A percentile compares a stretch with the other conserved stretches of the same genome.
phyloP scores from a whole-genome alignment of 2,888 invertebrate genomes.

The Griposia aprilina region DNA sequence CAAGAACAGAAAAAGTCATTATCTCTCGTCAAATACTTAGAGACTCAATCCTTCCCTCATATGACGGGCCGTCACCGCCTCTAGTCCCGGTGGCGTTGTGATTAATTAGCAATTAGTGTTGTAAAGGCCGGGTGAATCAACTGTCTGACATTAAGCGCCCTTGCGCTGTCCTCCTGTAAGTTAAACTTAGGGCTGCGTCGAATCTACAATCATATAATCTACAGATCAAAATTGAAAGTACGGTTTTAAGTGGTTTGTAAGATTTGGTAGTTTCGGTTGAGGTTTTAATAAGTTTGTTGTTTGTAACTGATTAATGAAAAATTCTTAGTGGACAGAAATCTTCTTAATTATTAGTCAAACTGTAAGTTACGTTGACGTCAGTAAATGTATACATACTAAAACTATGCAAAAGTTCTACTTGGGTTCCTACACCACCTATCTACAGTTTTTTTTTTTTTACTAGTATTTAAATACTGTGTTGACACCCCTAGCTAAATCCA shows the following conservation, averaged over 20 bases:
- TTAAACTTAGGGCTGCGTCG: conserved; percentile 64
- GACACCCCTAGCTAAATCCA: conserved; percentile 49
- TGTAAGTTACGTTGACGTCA: not conserved
- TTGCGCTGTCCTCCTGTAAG: conserved; percentile 73
- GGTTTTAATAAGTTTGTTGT: conserved; percentile 3
- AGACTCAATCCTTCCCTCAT: conserved; percentile 44
- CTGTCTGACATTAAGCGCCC: conserved; percentile 86
- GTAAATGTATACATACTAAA: not conserved
- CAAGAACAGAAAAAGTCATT: conserved; percentile 29
- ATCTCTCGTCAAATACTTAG: conserved; percentile 30
- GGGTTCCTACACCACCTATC: not conserved
- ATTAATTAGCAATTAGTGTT: conserved; percentile 81
- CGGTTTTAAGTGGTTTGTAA: not conserved
- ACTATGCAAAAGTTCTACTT: too few species aligned
- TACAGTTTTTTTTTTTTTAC: not conserved
- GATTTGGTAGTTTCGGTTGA: not conserved
- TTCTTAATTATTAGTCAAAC: not conserved
- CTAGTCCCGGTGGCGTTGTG: conserved; percentile 66
- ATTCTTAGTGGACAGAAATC: not conserved
- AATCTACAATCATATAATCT: too few species aligned
- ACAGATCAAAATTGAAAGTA: conserved; percentile 8
- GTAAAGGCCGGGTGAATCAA: conserved; percentile 80
- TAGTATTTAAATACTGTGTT: not conserved
- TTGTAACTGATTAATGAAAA: not conserved
- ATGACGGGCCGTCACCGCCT: conserved; percentile 43